Percentiles rank a stretch among this genome's conserved stretches.
These are phyloP conservation scores for Myrmophylax atrothorax DNA, from an alignment of 2,113 vertebrate species.

Conservation along the genomic window DNA sequence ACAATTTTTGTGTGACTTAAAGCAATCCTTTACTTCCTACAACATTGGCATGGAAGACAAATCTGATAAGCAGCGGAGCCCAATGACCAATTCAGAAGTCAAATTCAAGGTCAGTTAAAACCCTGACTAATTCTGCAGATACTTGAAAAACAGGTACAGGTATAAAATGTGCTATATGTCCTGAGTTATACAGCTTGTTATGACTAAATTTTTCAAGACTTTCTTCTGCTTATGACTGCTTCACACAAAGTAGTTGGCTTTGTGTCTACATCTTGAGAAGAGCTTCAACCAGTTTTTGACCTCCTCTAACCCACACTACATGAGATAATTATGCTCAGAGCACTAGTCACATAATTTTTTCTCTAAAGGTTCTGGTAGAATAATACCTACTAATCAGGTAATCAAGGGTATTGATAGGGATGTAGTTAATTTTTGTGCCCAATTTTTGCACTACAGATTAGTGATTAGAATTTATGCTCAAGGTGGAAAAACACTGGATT, in stretches of 20 bases:
- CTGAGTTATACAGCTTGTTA: not conserved
- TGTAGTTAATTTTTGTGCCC: not conserved
- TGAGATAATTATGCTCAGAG: not conserved
- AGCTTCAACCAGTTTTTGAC: not conserved
- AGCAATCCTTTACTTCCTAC: not conserved
- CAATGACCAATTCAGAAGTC: not conserved
- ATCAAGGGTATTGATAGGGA: fast-evolving
- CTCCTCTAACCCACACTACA: not conserved
- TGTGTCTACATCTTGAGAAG: not conserved
- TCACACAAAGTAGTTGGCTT: not conserved
- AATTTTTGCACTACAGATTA: not conserved
- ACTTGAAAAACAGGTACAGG: not conserved
- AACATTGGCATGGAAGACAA: not conserved
- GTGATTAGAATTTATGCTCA: not conserved
- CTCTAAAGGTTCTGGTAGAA: not conserved
- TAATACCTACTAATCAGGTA: not conserved
- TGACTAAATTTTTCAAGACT: not conserved
- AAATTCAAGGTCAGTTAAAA: not conserved
- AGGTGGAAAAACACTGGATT: not conserved
- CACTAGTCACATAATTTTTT: not conserved
- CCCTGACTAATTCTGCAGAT: fast-evolving
- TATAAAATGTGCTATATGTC: not conserved
- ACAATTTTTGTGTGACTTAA: not conserved
- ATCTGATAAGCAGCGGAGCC: not conserved
- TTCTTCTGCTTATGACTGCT: not conserved